Conservation (phyloP, 2,888 invertebrate species). For the Xanthorhoe spadicearia region DNA sequence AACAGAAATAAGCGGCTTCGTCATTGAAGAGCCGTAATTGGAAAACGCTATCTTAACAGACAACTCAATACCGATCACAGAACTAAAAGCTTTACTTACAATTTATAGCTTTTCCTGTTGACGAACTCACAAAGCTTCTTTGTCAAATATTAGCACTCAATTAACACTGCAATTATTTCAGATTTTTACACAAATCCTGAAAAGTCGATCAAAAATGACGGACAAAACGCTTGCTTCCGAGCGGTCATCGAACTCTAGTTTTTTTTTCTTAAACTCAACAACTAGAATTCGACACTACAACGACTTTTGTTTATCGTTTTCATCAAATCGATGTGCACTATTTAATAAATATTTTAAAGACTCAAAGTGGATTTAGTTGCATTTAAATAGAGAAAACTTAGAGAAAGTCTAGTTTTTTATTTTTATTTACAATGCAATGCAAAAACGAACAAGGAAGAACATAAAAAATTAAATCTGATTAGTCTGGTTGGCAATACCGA, state of each 20-base stretch:
- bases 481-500: not conserved
- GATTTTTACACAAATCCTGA: slow-evolving; percentile 51
- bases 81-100: slow-evolving; percentile 51
- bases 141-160: not conserved
- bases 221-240: slow-evolving; percentile 63
- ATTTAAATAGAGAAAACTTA: too few relatives aligned
- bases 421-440: too few relatives aligned
- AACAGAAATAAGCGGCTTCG: slow-evolving; percentile 67
- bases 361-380: too few relatives aligned
- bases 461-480: too few relatives aligned
- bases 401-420: too few relatives aligned
- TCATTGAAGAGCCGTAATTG: slow-evolving; percentile 54
- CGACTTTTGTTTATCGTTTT: not conserved
- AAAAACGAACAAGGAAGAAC: too few relatives aligned
- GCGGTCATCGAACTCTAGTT: slow-evolving; percentile 58
- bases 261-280: not conserved
- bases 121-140: slow-evolving; percentile 10
- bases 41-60: slow-evolving; percentile 50
- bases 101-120: slow-evolving; percentile 31
- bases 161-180: slow-evolving; percentile 47
- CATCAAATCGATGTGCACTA: too few relatives aligned
- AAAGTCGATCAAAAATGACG: slow-evolving; percentile 74
- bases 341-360: too few relatives aligned
- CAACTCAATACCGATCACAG: slow-evolving; percentile 22
- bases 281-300: not conserved